phyloP scores from a whole-genome alignment of 2,113 vertebrate species.

The Felis chaus region DNA sequence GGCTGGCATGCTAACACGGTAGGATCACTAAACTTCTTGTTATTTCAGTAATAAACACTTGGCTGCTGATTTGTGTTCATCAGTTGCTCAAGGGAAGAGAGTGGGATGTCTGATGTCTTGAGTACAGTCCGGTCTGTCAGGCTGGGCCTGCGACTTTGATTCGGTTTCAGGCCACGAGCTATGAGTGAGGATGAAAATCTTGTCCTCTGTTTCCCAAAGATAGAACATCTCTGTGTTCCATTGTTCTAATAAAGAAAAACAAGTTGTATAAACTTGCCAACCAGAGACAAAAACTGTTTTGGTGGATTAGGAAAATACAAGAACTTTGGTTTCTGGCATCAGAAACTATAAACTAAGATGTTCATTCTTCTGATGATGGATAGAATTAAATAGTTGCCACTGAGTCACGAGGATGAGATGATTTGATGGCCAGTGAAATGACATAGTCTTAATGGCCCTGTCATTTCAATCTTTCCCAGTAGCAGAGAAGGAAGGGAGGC shows the following conservation, averaged over 20 bases:
- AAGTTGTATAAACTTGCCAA: neutral
- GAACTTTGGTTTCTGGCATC: neutral
- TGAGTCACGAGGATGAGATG: neutral
- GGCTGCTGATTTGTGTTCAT: neutral
- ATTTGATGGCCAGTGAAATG: conserved; percentile 30
- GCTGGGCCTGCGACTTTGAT: neutral
- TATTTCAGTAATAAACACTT: neutral
- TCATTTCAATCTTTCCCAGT: neutral
- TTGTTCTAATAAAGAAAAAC: neutral
- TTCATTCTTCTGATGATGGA: neutral
- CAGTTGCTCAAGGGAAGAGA: neutral
- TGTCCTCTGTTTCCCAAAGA: neutral
- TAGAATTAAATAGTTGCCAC: conserved; percentile 7
- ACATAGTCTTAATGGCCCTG: neutral
- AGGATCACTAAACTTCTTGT: neutral
- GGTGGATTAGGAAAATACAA: neutral
- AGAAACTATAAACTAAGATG: neutral
- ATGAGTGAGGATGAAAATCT: neutral
- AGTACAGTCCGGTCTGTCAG: too few relatives aligned
- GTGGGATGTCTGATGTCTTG: neutral
- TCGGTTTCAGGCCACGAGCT: neutral
- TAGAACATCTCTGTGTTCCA: neutral
- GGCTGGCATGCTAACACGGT: neutral
- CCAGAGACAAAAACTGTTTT: neutral
- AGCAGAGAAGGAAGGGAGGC: neutral